Conservation (phyloP, 2,797 vertebrate genomes). For the Micropoecilia bifurca region DNA sequence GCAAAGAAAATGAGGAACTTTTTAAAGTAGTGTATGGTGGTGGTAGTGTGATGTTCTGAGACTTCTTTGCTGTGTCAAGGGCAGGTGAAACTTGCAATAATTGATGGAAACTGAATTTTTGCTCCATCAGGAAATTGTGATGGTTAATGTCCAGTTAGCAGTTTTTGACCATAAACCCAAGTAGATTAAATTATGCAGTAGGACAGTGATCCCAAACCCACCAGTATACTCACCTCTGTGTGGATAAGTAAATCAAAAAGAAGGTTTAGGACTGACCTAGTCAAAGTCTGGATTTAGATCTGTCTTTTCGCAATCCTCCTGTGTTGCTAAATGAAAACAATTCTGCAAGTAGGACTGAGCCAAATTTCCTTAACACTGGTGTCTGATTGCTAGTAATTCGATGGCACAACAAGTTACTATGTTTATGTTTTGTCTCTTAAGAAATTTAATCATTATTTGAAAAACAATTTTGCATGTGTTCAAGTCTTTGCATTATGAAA, state of each 20-base stretch:
- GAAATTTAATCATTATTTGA: neutral
- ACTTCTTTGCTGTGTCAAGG: neutral
- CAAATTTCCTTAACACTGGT: neutral
- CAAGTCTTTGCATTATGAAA: neutral
- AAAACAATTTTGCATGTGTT: neutral
- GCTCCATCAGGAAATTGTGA: neutral
- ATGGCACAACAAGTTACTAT: neutral
- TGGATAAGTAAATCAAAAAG: no score
- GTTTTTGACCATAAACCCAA: neutral
- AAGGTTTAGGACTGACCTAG: neutral
- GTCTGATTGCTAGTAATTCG: neutral
- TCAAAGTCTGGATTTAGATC: neutral
- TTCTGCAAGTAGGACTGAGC: neutral
- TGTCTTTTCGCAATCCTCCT: neutral
- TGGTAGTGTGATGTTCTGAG: neutral
- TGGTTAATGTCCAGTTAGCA: neutral
- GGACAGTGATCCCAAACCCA: neutral
- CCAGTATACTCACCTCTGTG: no score
- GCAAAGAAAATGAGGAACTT: neutral
- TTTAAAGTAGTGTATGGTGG: neutral
- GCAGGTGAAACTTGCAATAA: neutral
- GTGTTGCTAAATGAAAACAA: neutral
- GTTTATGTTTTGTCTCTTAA: neutral
- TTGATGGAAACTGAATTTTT: neutral
- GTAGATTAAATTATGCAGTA: neutral